Conservation (phyloP, 2,113 vertebrate genomes). For the Tachycineta bicolor region DNA sequence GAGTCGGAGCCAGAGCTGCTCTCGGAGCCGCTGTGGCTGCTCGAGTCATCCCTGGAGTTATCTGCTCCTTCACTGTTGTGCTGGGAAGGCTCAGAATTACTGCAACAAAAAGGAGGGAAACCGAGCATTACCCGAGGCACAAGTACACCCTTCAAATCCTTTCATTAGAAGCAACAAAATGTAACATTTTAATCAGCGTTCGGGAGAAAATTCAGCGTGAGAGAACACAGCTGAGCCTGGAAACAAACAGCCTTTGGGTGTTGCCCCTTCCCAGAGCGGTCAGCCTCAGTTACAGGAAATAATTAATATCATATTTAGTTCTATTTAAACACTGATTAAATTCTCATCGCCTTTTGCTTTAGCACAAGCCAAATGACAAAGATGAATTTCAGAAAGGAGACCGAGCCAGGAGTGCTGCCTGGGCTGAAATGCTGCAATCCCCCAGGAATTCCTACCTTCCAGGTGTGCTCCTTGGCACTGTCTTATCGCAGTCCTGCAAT, state of each 20-base stretch:
- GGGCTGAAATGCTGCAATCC: not conserved
- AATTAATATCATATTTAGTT: not conserved
- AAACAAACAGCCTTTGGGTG: not conserved
- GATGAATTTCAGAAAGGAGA: not conserved
- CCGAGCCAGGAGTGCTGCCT: not conserved
- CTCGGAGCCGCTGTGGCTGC: slow-evolving; percentile 96
- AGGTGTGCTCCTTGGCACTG: slow-evolving; percentile 87
- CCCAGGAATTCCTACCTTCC: slow-evolving; percentile 82
- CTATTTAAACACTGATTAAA: not conserved
- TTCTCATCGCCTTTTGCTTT: not conserved
- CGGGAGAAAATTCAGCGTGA: not conserved
- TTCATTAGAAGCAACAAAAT: not conserved
- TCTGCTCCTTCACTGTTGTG: slow-evolving; percentile 91
- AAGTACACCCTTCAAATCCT: not conserved
- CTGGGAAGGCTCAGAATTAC: slow-evolving; percentile 84
- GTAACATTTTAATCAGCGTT: not conserved
- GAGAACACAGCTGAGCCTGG: not conserved
- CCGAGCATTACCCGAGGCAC: not conserved
- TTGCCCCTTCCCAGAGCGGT: not conserved
- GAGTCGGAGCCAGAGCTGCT: slow-evolving; percentile 98
- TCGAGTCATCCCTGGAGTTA: slow-evolving; percentile 92
- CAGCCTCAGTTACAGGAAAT: not conserved
- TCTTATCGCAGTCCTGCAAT: slow-evolving; percentile 89
- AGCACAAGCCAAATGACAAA: not conserved
- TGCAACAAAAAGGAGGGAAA: slow-evolving; percentile 33